Percentiles rank a stretch among this genome's conserved stretches.
Conservation (phyloP, 2,113 vertebrate genomes). For the Henicopernis longicauda region DNA sequence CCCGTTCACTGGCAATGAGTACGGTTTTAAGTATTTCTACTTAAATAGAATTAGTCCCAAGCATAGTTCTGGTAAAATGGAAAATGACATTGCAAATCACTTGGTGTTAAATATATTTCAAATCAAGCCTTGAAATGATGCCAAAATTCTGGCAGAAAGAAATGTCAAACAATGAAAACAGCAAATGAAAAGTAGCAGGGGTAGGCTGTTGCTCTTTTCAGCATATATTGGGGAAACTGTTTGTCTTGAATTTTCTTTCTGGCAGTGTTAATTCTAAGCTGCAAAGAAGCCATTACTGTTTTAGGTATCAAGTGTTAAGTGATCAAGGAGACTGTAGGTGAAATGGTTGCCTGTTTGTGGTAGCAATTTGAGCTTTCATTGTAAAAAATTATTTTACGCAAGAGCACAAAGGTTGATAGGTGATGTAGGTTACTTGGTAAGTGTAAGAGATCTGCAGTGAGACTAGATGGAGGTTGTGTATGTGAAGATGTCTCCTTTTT, state of each 20-base stretch:
- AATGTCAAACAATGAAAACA: constrained; percentile 48
- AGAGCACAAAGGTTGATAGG: not conserved
- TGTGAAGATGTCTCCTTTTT: not conserved
- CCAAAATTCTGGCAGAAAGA: constrained; percentile 49
- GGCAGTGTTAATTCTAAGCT: constrained; percentile 1
- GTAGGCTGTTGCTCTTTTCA: constrained; percentile 25
- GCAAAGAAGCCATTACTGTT: not conserved
- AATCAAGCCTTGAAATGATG: constrained; percentile 32
- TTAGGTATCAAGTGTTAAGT: not conserved
- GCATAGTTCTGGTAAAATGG: constrained; percentile 43
- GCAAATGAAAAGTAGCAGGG: constrained; percentile 41
- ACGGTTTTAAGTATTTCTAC: not conserved
- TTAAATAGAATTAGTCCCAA: constrained; percentile 30
- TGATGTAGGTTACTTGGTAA: not conserved
- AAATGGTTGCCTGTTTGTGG: not conserved
- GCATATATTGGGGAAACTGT: constrained; percentile 15
- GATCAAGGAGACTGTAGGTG: not conserved
- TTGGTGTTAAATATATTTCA: constrained; percentile 52
- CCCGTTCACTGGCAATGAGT: not conserved
- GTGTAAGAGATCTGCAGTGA: not conserved
- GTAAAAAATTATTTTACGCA: not conserved
- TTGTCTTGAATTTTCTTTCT: constrained; percentile 42
- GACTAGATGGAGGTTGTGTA: not conserved
- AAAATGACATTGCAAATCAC: constrained; percentile 16
- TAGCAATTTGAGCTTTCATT: not conserved